Evolutionary conservation across 2,113 vertebrate genomes (phyloP).

Genomic region (Budorcas taxicolor): DNA sequence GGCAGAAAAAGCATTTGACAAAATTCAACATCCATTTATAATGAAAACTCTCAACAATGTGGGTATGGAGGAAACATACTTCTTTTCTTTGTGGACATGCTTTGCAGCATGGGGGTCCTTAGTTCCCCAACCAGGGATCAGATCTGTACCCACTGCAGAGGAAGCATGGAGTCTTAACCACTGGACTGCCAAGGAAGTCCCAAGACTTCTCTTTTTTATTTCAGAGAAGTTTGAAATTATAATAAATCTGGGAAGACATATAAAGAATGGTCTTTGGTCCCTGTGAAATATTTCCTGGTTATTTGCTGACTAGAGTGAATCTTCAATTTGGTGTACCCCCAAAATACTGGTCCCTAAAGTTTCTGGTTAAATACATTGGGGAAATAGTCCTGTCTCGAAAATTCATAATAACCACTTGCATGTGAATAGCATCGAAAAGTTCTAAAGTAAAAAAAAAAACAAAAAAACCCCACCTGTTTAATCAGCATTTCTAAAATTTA

Average conservation of each 20-base stretch:
- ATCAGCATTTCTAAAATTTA: conserved; percentile 28
- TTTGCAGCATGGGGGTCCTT: neutral
- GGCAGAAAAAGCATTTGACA: neutral
- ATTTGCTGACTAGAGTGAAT: neutral
- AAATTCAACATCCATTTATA: neutral
- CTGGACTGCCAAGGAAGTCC: neutral
- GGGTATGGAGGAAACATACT: neutral
- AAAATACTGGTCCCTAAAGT: neutral
- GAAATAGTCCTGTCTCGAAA: neutral
- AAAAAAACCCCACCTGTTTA: neutral
- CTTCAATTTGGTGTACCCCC: neutral
- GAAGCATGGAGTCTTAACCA: neutral
- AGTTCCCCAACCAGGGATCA: neutral
- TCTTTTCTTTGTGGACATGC: neutral
- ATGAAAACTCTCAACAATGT: neutral
- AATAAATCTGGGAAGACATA: neutral
- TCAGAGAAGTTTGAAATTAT: neutral
- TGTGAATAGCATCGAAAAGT: neutral
- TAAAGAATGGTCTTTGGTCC: neutral
- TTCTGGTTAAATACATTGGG: neutral
- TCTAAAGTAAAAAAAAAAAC: neutral
- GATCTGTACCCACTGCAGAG: neutral
- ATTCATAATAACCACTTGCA: neutral
- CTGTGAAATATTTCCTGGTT: neutral
- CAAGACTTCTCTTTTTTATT: neutral